A percentile compares a stretch with the other conserved stretches of the same genome.
Evolutionary conservation across 2,797 vertebrate species (phyloP).

Genomic region (Coreius guichenoti): DNA sequence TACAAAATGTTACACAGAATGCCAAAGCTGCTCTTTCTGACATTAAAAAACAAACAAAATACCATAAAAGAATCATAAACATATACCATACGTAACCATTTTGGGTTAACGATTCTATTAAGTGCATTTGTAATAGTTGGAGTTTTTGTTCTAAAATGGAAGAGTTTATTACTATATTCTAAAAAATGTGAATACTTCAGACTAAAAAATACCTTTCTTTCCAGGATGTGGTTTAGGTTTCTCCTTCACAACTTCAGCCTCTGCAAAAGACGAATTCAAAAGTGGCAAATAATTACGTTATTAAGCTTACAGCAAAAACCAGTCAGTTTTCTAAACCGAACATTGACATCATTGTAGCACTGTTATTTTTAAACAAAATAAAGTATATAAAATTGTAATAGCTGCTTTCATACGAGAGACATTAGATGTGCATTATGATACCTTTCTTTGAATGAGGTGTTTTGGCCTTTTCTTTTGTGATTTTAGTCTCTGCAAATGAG

Average conservation of each 20-base stretch:
- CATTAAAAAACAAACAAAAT: not conserved
- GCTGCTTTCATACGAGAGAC: not conserved
- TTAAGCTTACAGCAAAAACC: not conserved
- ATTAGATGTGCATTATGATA: conserved; percentile 46
- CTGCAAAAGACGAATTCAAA: conserved; percentile 37
- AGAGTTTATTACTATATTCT: not conserved
- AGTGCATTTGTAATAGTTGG: not conserved
- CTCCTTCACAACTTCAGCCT: conserved; percentile 34
- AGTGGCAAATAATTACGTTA: not conserved
- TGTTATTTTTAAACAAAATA: not conserved
- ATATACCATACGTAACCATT: not conserved
- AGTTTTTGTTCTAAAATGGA: too few relatives aligned
- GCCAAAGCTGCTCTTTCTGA: not conserved
- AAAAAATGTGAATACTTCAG: not conserved
- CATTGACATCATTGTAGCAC: not conserved
- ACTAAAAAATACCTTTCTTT: conserved; percentile 35
- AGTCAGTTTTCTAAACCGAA: not conserved
- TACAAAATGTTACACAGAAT: not conserved
- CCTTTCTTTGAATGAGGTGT: conserved; percentile 64
- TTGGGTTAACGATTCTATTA: not conserved
- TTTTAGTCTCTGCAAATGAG: not conserved
- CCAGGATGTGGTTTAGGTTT: conserved; percentile 18
- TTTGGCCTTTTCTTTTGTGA: conserved; percentile 24
- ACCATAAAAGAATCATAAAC: not conserved
- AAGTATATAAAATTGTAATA: conserved; percentile 19